These are phyloP conservation scores for Lemur catta DNA, from an alignment of 2,797 vertebrate genomes.

Conservation along the genomic window DNA sequence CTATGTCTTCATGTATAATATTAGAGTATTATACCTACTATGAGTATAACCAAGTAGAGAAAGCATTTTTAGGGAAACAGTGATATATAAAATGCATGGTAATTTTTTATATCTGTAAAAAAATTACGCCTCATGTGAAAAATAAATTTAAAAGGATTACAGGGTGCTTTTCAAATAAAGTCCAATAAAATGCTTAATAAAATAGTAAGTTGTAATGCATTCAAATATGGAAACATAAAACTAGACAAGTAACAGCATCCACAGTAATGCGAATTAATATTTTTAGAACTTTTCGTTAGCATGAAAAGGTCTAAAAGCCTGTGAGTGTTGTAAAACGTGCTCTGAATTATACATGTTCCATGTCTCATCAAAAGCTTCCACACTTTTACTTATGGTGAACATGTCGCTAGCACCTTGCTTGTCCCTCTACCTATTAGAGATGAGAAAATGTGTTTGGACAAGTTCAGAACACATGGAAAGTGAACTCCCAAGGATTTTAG, in stretches of 20 bases:
- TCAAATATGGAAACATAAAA: slow-evolving; percentile 42
- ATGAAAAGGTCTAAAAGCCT: not conserved
- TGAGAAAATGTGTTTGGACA: not conserved
- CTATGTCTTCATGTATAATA: not conserved
- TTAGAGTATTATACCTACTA: not conserved
- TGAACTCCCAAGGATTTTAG: not conserved
- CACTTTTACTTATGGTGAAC: not conserved
- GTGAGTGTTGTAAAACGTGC: not conserved
- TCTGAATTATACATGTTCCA: not conserved
- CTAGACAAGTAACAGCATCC: not conserved
- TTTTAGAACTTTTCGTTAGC: not conserved
- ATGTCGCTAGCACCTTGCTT: not conserved
- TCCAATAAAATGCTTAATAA: slow-evolving; percentile 44
- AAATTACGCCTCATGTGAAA: slow-evolving; percentile 39
- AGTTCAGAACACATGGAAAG: not conserved
- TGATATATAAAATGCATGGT: slow-evolving; percentile 13
- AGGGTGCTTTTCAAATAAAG: slow-evolving; percentile 51
- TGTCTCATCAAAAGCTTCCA: not conserved
- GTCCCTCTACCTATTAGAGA: not conserved
- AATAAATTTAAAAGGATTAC: slow-evolving; percentile 50
- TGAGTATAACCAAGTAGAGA: not conserved
- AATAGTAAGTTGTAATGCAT: not conserved
- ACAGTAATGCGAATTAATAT: not conserved
- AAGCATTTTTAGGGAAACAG: slow-evolving; percentile 44
- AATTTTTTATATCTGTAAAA: slow-evolving; percentile 36